phyloP scores from a whole-genome alignment of 2,113 vertebrate genomes.

The Plecotus auritus region DNA sequence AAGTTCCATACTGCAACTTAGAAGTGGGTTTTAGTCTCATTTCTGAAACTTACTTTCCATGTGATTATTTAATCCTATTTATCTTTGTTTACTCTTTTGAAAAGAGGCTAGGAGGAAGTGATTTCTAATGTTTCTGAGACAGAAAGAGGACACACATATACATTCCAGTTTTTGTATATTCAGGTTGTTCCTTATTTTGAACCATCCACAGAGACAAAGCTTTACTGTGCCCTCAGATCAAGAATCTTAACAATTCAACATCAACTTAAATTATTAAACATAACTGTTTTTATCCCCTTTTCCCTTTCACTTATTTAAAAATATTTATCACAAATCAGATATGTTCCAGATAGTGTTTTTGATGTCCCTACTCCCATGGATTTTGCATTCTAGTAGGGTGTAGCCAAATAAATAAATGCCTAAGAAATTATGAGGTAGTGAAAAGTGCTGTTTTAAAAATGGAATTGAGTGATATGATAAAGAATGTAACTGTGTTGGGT shows the following conservation, averaged over 20 bases:
- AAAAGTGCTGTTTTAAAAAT: not conserved
- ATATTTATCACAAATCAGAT: not conserved
- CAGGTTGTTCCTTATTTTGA: not conserved
- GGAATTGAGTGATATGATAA: not conserved
- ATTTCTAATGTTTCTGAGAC: conserved; percentile 19
- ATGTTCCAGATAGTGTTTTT: not conserved
- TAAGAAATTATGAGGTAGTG: not conserved
- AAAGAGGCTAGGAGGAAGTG: not conserved
- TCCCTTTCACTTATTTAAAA: not conserved
- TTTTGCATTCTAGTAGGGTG: not conserved
- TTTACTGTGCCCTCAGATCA: not conserved
- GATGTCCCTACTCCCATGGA: not conserved
- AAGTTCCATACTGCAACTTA: not conserved
- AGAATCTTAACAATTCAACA: not conserved
- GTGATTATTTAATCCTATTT: not conserved
- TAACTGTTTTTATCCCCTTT: not conserved
- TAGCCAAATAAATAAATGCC: not conserved
- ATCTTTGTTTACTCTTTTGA: not conserved
- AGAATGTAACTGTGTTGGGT: not conserved
- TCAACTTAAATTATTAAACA: conserved; percentile 5
- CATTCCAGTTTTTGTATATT: not conserved
- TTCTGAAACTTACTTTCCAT: not conserved
- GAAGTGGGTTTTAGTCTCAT: not conserved
- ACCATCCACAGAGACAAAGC: not conserved
- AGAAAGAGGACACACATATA: not conserved